Evolutionary conservation across 2,113 vertebrate genomes (phyloP), one percentile per base, ranked within the genome.

Genomic region (Burhinus oedicnemus): DNA sequence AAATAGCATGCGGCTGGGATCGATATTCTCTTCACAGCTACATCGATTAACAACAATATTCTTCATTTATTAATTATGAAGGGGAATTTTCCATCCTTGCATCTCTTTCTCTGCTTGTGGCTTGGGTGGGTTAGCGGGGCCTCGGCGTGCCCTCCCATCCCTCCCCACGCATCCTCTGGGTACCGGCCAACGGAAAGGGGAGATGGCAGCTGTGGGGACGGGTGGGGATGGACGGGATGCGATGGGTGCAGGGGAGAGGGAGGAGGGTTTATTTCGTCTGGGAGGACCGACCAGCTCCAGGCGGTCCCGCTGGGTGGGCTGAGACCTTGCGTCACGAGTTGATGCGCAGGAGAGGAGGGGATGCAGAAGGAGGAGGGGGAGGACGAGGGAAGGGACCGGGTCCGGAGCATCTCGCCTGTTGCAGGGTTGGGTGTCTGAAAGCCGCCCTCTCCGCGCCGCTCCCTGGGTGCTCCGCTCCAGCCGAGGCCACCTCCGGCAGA

Each of bases 51-150:
- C 98, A 98, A 98, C 98, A 97, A 98, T 98, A 98, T 98, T 98
- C 98, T 98, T 98, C 98, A 98, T 98, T 98, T 98, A 98, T 98
- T 98, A 98, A 98, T 98, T 98, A 98, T 98, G 98, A 98, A 98
- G 97, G 97, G 97, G 97, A 98, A 97, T 98, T 98, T 98, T 97
- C 97, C 91, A 96, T 96, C 93, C 96, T 85, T 93, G 97, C 77
- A 93, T 95, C 95, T 97, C 95, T 90, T 95, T 96, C 96, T 87
- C 29, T 78, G 34, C 15, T 85, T 40, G 60, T 72, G 94, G 94
- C 91, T 94, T 22, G 91, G 94, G 64, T n/a, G 75, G 79, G 74
- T 82, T 62, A 0, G 14, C 1, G 2, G n/a, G 55, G 29, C 83
- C 58, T 30, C 4, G 0, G 3, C 2, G 0, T 22, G 32, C 25